Evolutionary conservation across 2,888 invertebrate genomes (phyloP), one percentile per base, ranked within the genome.

Genomic region (Plagiodera versicolora): DNA sequence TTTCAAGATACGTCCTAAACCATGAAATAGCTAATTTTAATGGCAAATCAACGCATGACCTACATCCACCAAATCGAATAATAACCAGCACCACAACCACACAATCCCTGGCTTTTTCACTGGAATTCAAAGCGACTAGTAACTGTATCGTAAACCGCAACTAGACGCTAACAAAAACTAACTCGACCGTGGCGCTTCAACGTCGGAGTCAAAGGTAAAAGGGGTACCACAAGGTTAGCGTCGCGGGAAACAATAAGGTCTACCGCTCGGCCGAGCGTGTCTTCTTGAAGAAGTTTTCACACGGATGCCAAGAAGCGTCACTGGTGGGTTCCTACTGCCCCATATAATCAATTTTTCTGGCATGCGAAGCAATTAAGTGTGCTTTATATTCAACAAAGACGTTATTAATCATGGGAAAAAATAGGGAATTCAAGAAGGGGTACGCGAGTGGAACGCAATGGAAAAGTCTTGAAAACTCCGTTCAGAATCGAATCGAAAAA

Each of bases 211-310:
- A 67, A 65, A 67, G 69, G 69, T 67, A 63, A 68, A 68, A 69
- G 69, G 72, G 73, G 68, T 69, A 67, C 64, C 69, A 61, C 70
- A 73, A 73, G 71, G 72, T 72, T 70, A 70, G 58, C 64, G 73
- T 44, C 44, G 53, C 68, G 69, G 60, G 61, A 60, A 70, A 73
- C 72, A 73, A 73, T 71, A 70, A 74, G 71, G 74, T 75, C 74
- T 74, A 67, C 65, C 59, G 74, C 67, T 67, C 72, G 69, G 59
- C 77, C 74, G 74, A 77, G 76, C 78, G 67, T 69, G 74, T 74
- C 75, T 63, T 68, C 71, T 74, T 72, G 39, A 72, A 68, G 66
- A 72, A 67, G 66, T 77, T 58, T 63, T 63, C 63, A 60, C 63
- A 63, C 79, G 77, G 62, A 60, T 64, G 60, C 63, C 70, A 70